A percentile compares a stretch with the other conserved stretches of the same genome.
These are phyloP conservation scores for Aethina tumida DNA, from an alignment of 1,140 invertebrate genomes.

Conservation along the genomic window DNA sequence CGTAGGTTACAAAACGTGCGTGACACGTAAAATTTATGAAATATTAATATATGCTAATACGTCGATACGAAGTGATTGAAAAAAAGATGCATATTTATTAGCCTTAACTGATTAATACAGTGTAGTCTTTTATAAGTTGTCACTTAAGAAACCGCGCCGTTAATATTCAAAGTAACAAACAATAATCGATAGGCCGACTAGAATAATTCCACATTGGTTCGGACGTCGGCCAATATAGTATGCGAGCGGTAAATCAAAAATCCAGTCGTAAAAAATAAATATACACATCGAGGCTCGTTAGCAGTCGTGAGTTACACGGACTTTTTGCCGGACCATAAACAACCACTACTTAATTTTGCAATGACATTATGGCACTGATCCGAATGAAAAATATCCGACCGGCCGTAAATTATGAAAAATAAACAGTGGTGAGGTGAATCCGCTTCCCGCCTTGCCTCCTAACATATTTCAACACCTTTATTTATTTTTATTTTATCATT, in stretches of 20 bases:
- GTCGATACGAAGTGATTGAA: no score
- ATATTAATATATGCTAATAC: no score
- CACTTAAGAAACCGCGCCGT: background rate
- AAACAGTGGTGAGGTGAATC: conserved; percentile 12
- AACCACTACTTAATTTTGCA: conserved; percentile 26
- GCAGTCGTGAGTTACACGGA: conserved; percentile 16
- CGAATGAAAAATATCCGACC: conserved; percentile 19
- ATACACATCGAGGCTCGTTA: conserved; percentile 22
- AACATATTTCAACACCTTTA: conserved; percentile 22
- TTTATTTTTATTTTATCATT: no score
- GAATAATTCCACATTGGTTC: conserved; percentile 1
- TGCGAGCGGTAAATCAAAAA: background rate
- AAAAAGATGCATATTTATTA: no score
- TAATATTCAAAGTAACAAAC: background rate
- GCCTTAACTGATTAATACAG: background rate
- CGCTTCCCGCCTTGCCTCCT: conserved; percentile 8
- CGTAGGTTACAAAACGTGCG: no score
- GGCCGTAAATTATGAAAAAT: conserved; percentile 24
- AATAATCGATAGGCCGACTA: background rate
- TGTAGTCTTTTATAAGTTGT: background rate
- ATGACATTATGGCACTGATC: conserved; percentile 26
- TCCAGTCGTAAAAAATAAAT: conserved; percentile 17
- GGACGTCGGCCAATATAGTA: background rate
- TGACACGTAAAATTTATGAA: no score
- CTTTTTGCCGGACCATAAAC: conserved; percentile 24